These are phyloP conservation scores for Falcaria lacertinaria DNA, from an alignment of 2,888 invertebrate genomes.

Conservation along the genomic window DNA sequence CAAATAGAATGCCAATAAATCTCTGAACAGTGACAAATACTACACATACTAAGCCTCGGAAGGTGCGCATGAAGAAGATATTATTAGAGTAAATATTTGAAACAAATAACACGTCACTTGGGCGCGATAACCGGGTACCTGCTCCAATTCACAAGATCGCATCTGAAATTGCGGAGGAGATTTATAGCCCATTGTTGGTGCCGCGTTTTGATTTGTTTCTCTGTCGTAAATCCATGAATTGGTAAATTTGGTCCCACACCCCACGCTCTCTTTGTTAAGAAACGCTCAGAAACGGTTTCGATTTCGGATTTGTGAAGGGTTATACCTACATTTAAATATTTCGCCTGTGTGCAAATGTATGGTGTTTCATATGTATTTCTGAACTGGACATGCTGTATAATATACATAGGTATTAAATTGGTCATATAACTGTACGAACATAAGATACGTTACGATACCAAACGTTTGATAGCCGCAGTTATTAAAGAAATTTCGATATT, in stretches of 20 bases:
- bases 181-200: slow-evolving; percentile 62
- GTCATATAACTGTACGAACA: too few relatives aligned
- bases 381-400: too few relatives aligned
- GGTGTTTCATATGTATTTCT: too few relatives aligned
- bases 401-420: too few relatives aligned
- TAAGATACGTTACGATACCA: too few relatives aligned
- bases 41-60: neutral
- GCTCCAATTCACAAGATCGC: slow-evolving; percentile 53
- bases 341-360: too few relatives aligned
- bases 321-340: neutral
- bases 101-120: slow-evolving; percentile 31
- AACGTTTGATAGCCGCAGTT: too few relatives aligned
- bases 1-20: neutral
- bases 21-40: neutral
- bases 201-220: slow-evolving; percentile 63
- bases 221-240: slow-evolving; percentile 54
- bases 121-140: slow-evolving; percentile 41
- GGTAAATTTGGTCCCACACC: slow-evolving; percentile 34
- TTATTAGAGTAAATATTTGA: slow-evolving; percentile 19
- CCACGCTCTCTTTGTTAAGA: neutral
- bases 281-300: neutral
- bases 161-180: slow-evolving; percentile 64
- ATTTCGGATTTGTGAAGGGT: neutral
- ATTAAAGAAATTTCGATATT: too few relatives aligned
- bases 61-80: slow-evolving; percentile 1